Evolutionary conservation across 2,797 vertebrate genomes (phyloP).

Genomic region (Phoebastria nigripes): DNA sequence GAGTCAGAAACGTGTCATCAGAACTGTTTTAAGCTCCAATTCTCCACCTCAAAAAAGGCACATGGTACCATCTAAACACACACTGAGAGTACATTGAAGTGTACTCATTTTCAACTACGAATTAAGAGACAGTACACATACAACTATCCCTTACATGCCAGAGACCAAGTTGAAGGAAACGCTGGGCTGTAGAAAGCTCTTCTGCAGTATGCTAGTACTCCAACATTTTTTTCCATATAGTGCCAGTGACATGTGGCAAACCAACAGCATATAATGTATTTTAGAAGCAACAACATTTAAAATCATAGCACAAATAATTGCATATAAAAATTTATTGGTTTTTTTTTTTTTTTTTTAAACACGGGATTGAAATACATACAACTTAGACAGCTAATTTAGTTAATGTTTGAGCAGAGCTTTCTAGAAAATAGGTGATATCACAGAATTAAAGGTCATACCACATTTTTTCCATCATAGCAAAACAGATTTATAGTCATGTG

Average conservation of each 20-base stretch:
- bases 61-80: neutral
- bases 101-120: neutral
- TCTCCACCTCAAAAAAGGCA: neutral
- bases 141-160: neutral
- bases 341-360: neutral
- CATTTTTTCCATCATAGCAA: neutral
- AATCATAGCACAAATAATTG: neutral
- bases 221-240: neutral
- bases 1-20: neutral
- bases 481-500: neutral
- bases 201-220: rapidly evolving
- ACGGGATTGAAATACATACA: neutral
- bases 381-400: neutral
- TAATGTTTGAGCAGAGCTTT: neutral
- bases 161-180: neutral
- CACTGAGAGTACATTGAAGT: neutral
- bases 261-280: neutral
- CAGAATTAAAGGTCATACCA: neutral
- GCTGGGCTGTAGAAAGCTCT: neutral
- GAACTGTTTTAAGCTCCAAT: neutral
- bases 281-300: neutral
- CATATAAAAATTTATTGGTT: constrained; percentile 63
- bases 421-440: neutral
- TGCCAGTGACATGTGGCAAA: neutral
- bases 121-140: neutral